A percentile compares a stretch with the other conserved stretches of the same genome.
phyloP scores from a whole-genome alignment of 2,113 vertebrate species.

The Megaceryle torquata region DNA sequence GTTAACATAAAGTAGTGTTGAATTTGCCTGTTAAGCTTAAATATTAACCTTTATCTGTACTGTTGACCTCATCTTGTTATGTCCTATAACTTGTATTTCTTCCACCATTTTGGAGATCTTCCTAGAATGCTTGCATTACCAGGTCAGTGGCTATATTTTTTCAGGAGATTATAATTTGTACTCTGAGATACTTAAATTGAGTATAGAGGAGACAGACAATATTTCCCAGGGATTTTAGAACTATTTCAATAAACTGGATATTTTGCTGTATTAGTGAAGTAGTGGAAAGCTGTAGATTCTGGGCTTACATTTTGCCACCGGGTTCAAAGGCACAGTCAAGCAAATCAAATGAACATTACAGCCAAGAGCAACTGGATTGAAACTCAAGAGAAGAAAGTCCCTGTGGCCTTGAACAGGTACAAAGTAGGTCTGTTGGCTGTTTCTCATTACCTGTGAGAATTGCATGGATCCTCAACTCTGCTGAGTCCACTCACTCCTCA shows the following conservation, averaged over 20 bases:
- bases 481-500: not conserved
- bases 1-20: not conserved
- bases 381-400: not conserved
- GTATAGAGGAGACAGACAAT: not conserved
- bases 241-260: not conserved
- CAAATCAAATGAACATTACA: not conserved
- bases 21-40: conserved; percentile 11
- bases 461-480: not conserved
- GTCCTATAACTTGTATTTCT: not conserved
- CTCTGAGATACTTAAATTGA: not conserved
- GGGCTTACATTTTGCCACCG: not conserved
- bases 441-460: not conserved
- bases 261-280: not conserved
- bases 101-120: not conserved
- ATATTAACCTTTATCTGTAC: not conserved
- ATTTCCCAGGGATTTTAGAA: not conserved
- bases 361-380: not conserved
- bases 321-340: not conserved
- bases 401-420: not conserved
- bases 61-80: not conserved
- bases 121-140: not conserved
- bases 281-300: not conserved
- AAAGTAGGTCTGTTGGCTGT: not conserved
- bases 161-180: not conserved
- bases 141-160: not conserved